Evolutionary conservation across 2,888 invertebrate genomes (phyloP), one percentile per base, ranked within the genome.

Genomic region (Orthosia gothica): DNA sequence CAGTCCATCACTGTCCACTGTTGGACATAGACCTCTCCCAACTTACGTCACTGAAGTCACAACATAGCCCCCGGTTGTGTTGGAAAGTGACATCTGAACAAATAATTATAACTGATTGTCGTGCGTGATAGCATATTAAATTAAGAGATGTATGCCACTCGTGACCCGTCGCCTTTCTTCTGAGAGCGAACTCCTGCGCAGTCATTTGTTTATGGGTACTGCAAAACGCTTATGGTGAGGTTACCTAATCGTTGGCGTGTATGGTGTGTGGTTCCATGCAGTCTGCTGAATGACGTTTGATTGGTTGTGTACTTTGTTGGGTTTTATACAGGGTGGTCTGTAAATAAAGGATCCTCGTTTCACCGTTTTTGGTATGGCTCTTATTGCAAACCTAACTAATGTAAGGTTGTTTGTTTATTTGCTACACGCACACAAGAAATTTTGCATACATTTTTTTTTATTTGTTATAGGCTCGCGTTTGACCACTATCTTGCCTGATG

Each of bases 21-120:
- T 0, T 50, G 50, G 57, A 15, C 45, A 26, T 9, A 40, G 1
- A 0, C 16, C 20, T 23, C 23, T 75, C 20, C 11, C 11, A 70
- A 50, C 13, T 76, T 76, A 11, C 70, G 18, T 20, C 49, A 59
- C 15, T 5, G 40, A 54, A 20, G 40, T 54, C 52, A 69, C 52
- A 49, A 54, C 61, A 76, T 40, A 49, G 23, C 23, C 57, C 70
- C 49, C 23, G 13, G 54, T 11, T 52, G 52, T 58, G 49, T 50
- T 61, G 7, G 40, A 85, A 84, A 89, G 78, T 89, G 90, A 87
- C 91, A 92, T 92, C 91, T 90, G 89, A 91, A 91, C 91, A 90
- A 92, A 92, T 93, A 94, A 92, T 94, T 92, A 93, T 88, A 85
- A 84, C 79, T 83, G 95, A 95, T 95, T 90, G 93, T 94, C 93